phyloP scores from a whole-genome alignment of 2,797 vertebrate genomes.

The Rachycentron canadum region DNA sequence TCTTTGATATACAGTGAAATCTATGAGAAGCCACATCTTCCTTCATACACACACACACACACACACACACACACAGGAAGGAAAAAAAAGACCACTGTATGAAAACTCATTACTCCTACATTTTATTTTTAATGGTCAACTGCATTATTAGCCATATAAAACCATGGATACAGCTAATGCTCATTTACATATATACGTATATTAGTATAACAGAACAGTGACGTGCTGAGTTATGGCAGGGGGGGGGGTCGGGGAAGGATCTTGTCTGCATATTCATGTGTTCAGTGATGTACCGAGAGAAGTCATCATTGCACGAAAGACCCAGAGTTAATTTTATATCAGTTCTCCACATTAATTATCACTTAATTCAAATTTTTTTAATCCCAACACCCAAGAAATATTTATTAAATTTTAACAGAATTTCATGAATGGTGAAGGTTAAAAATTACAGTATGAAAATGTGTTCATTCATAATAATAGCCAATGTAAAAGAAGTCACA shows the following conservation, averaged over 20 bases:
- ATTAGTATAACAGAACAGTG: not conserved
- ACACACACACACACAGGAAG: not conserved
- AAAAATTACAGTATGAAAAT: not conserved
- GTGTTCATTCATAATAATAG: not conserved
- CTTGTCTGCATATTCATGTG: not conserved
- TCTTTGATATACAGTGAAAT: no score
- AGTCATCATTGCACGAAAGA: not conserved
- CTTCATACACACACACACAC: not conserved
- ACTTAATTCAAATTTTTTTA: no score
- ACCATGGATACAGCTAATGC: not conserved
- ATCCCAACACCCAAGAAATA: not conserved
- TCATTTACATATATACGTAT: conserved; percentile 12
- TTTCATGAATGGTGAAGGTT: not conserved
- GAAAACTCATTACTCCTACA: not conserved
- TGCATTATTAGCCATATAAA: conserved; percentile 31
- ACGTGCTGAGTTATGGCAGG: not conserved
- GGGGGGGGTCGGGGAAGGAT: not conserved
- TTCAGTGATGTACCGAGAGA: not conserved
- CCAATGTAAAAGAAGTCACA: not conserved
- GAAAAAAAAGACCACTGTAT: not conserved
- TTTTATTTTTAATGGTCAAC: conserved; percentile 25
- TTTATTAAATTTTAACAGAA: not conserved
- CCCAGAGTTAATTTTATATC: not conserved
- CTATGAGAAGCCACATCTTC: no score
- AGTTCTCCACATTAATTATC: not conserved